Base-by-base conservation (phyloP, 2,113 vertebrate species). In the Alligator sinensis region DNA sequence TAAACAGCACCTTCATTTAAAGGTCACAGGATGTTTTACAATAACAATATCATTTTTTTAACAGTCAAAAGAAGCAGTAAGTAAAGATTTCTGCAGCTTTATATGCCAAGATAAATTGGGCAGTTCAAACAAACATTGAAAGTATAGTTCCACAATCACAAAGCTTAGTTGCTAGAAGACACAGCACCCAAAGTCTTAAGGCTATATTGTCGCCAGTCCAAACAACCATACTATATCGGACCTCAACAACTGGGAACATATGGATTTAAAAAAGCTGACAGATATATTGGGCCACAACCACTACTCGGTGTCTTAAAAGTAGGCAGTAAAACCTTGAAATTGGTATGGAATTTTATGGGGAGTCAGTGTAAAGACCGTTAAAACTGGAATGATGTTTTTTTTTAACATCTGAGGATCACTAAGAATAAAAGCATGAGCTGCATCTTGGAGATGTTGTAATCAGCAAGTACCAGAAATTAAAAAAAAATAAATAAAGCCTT, bases 291-390 rank as follows among this genome's bases (percentile, higher is more conserved):
- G 8, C 18, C 86, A 79, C n/a, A 15, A 38, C 9, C 24, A 38
- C 4, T 34, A 15, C 28, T 77, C 19, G 94, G 68, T n/a, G 3
- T 59, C 24, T 91, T 90, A 70, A 86, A 84, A 84, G 81, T 63
- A 75, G 12, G 80, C 9, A 4, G 84, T 58, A 77, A 62, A 88
- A 77, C 18, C 18, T 74, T 86, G 19, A 88, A 86, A 72, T 77
- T 54, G 80, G 30, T 68, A 15, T 0, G 9, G 12, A 9, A 68
- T 64, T 88, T 88, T 86, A 70, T 5, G 70, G 55, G 88, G 11
- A 75, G 2, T 5, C 57, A 77, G 1, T 2, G 2, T 63, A 87
- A 91, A 58, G 16, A 11, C 21, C 38, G 34, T n/a, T 60, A 86
- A 91, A 93, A 15, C 3, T 66, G 24, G 15, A 84, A 76, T 24